Evolutionary conservation across 2,797 vertebrate genomes (phyloP), one percentile per base, ranked within the genome.

Genomic region (Ctenopoma multispine): DNA sequence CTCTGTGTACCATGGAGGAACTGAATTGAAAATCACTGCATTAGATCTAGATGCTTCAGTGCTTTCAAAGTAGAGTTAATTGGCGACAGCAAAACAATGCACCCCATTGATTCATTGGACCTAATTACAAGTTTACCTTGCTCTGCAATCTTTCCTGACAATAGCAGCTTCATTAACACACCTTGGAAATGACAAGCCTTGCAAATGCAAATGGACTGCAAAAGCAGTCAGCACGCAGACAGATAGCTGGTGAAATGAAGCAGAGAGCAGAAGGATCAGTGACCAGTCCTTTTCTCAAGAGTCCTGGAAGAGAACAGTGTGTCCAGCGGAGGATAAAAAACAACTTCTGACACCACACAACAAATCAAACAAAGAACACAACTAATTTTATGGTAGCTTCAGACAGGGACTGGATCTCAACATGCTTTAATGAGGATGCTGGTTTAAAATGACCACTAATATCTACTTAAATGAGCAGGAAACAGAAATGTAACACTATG

Each of bases 311-410:
- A 86, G 87, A 88, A 92, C 88, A 90, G 85, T 89, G 92, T 72
- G 85, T 82, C 84, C 84, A 81, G 78, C 71, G 88, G 79, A 89
- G 90, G 83, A 77, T 92, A 87, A 87, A 91, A 90, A 93, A 91
- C 89, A 84, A 88, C 84, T 88, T 91, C 81, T 91, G 89, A 90
- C 85, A 89, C 66, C 83, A 78, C 82, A 87, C 44, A 84, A 69
- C 73, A 77, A 85, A 77, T 82, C 75, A 80, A 36, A 36, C 80
- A 73, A 59, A 60, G 67, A 64, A 83, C 27, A 81, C 61, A 53
- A 58, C 64, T 82, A 38, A 84, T 88, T n/a, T 80, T 76, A 74
- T 29, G 66, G 59, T 8, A 50, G 72, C 68, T 73, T 62, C 38
- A 60, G 54, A 47, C 49, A 61, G 4, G 20, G 14, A 63, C 63